Conservation (phyloP, 2,888 invertebrate genomes). For the Leptogaster cylindrica region DNA sequence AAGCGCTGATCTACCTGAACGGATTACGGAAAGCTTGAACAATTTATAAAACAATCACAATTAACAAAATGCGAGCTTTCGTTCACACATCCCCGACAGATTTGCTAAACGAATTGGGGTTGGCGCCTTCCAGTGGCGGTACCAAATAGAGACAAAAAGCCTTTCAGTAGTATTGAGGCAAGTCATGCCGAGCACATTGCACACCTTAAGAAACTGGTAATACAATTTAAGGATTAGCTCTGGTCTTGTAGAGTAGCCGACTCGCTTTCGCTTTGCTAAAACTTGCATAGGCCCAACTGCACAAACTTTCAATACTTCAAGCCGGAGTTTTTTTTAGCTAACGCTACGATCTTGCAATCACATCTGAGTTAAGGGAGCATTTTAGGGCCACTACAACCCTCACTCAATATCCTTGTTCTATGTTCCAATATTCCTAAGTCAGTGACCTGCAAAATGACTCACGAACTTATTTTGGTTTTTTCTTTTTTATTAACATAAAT, state of each 20-base stretch:
- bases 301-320: constrained; percentile 9
- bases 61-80: constrained; percentile 7
- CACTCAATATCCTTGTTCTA: background rate
- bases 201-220: constrained; percentile 29
- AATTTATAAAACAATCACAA: constrained; percentile 1
- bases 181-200: constrained; percentile 16
- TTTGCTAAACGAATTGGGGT: background rate
- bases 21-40: constrained; percentile 1
- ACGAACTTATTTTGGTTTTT: no score
- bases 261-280: constrained; percentile 22
- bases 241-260: constrained; percentile 22
- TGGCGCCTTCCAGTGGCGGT: background rate
- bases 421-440: background rate
- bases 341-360: background rate
- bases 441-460: constrained; percentile 26
- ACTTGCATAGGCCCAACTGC: constrained; percentile 24
- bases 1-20: background rate
- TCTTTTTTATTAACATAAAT: background rate
- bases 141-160: constrained; percentile 9
- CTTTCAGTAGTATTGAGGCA: constrained; percentile 22
- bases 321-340: constrained; percentile 8
- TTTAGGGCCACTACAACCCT: no score
- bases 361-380: no score
- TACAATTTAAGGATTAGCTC: background rate
- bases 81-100: no score